Evolutionary conservation across 2,888 invertebrate genomes (phyloP).

Genomic region (Eledone cirrhosa): DNA sequence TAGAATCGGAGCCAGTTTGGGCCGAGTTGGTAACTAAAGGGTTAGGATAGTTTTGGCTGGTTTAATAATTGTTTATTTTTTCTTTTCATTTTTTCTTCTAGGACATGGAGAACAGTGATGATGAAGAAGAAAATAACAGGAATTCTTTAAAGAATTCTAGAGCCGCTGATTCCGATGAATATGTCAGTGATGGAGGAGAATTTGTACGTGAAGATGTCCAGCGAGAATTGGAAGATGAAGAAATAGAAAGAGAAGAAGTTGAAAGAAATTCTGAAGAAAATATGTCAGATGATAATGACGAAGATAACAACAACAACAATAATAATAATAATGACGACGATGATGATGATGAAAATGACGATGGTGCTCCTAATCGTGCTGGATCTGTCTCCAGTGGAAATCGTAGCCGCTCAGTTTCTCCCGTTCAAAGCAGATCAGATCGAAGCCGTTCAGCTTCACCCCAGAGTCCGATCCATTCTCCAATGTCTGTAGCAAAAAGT

Average conservation of each 20-base stretch:
- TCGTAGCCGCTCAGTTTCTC: slow-evolving; percentile 40
- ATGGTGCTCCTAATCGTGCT: slow-evolving; percentile 14
- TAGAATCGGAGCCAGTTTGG: too few species aligned
- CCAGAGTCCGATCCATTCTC: slow-evolving; percentile 20
- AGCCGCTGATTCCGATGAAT: slow-evolving; percentile 32
- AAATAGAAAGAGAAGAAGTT: slow-evolving; percentile 28
- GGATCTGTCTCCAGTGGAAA: slow-evolving; percentile 30
- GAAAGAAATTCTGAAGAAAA: slow-evolving; percentile 24
- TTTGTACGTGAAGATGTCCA: slow-evolving; percentile 40
- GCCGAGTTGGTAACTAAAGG: too few species aligned
- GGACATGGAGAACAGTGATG: slow-evolving; percentile 4
- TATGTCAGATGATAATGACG: slow-evolving; percentile 11
- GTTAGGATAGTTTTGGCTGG: too few species aligned
- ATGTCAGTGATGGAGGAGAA: slow-evolving; percentile 44
- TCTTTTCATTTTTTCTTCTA: slow-evolving; percentile 2
- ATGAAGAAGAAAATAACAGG: not conserved
- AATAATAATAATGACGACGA: not conserved
- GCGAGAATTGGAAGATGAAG: slow-evolving; percentile 40
- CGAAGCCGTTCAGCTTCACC: slow-evolving; percentile 26
- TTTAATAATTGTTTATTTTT: too few species aligned
- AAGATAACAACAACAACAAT: not conserved
- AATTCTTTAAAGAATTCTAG: not conserved
- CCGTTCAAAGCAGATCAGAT: slow-evolving; percentile 35
- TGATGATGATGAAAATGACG: not conserved
- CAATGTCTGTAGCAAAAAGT: slow-evolving; percentile 5